phyloP scores from a whole-genome alignment of 2,113 vertebrate species.

The Miniopterus natalensis region DNA sequence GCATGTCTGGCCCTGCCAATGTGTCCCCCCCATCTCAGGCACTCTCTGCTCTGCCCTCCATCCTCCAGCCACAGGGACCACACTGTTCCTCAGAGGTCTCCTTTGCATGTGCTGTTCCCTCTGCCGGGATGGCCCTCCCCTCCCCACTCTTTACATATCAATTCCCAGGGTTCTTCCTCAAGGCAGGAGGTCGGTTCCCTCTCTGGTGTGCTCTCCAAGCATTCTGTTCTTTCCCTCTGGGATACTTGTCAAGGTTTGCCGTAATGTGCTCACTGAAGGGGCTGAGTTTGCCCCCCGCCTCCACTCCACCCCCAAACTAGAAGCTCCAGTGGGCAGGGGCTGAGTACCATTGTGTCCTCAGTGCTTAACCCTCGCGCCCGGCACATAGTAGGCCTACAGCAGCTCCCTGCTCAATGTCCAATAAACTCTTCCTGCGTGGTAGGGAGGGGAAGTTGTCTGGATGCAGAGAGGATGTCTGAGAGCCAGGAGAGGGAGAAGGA shows the following conservation, averaged over 20 bases:
- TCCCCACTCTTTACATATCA: neutral
- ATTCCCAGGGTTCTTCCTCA: neutral
- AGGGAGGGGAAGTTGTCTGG: neutral
- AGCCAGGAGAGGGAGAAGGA: neutral
- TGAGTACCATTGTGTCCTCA: neutral
- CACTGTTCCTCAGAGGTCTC: neutral
- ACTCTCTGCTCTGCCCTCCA: neutral
- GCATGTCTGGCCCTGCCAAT: neutral
- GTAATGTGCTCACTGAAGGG: too few relatives aligned
- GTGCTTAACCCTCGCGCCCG: neutral
- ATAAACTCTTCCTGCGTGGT: neutral
- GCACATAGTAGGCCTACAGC: neutral
- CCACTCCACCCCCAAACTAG: neutral
- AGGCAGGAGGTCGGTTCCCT: neutral
- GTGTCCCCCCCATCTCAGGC: accelerated
- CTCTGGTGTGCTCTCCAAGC: neutral
- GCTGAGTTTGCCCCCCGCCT: neutral
- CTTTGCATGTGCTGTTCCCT: neutral
- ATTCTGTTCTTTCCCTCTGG: neutral
- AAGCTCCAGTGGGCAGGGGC: neutral
- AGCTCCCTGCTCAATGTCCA: neutral
- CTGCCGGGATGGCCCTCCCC: neutral
- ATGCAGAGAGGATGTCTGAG: neutral
- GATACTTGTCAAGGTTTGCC: neutral
- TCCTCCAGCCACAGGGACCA: neutral